Conservation (phyloP, 1,140 invertebrate genomes). For the Andrena cerasifolii region DNA sequence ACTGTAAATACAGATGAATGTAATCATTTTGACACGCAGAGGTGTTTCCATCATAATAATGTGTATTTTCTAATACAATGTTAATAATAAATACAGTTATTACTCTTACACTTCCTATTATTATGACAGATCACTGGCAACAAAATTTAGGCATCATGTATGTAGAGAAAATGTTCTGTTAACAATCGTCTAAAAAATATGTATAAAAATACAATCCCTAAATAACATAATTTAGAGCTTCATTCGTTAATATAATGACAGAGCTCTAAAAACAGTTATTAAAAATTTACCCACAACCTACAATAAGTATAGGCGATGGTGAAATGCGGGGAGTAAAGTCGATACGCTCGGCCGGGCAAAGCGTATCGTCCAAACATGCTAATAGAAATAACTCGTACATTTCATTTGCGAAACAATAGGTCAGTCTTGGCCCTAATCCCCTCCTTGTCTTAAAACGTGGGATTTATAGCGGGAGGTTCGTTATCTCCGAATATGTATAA, state of each 20-base stretch:
- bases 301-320: slow-evolving; percentile 40
- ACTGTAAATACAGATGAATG: slow-evolving; percentile 51
- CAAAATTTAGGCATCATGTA: slow-evolving; percentile 59
- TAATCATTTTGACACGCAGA: slow-evolving; percentile 55
- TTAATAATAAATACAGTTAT: slow-evolving; percentile 69
- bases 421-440: slow-evolving; percentile 73
- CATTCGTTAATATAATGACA: slow-evolving; percentile 66
- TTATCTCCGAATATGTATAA: slow-evolving; percentile 63
- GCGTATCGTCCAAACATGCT: slow-evolving; percentile 58
- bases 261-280: slow-evolving; percentile 65
- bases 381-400: slow-evolving; percentile 61
- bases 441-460: slow-evolving; percentile 60
- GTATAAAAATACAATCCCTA: slow-evolving; percentile 70
- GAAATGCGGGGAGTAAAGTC: slow-evolving; percentile 51
- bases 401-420: slow-evolving; percentile 66
- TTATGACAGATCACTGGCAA: slow-evolving; percentile 62
- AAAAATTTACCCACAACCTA: slow-evolving; percentile 66
- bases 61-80: slow-evolving; percentile 57
- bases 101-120: slow-evolving; percentile 63
- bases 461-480: slow-evolving; percentile 69
- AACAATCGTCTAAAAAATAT: slow-evolving; percentile 65
- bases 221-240: slow-evolving; percentile 58
- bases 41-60: slow-evolving; percentile 63
- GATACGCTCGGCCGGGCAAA: slow-evolving; percentile 45
- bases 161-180: slow-evolving; percentile 54